These are phyloP conservation scores for human (Homo sapiens) DNA, from an alignment of 2,113 vertebrate genomes.

Conservation along the genomic window DNA sequence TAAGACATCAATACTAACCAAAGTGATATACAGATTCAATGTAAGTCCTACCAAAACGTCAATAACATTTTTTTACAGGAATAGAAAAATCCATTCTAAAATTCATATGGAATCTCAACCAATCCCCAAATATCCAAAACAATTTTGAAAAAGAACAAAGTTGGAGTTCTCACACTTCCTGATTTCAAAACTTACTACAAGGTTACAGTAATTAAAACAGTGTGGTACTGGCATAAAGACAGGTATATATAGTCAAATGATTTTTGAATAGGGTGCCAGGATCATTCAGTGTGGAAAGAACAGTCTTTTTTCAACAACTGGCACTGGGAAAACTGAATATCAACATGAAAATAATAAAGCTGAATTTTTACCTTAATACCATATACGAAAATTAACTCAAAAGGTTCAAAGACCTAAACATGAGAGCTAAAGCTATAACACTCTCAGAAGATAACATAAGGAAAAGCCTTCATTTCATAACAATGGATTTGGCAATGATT, in stretches of 20 bases:
- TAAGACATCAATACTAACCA: background rate
- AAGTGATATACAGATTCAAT: background rate
- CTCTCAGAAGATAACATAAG: conserved; percentile 9
- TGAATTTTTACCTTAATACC: conserved; percentile 16
- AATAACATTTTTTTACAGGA: conserved; percentile 13
- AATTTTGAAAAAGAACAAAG: conserved; percentile 35
- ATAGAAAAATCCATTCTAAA: conserved; percentile 51
- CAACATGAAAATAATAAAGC: background rate
- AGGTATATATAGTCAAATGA: conserved; percentile 19
- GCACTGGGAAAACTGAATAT: background rate
- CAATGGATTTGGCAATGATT: conserved; percentile 35
- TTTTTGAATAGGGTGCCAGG: background rate
- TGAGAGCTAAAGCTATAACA: conserved; percentile 18
- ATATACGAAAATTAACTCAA: conserved; percentile 36
- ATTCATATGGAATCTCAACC: conserved; percentile 7
- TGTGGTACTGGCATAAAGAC: background rate
- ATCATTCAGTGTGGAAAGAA: conserved; percentile 28
- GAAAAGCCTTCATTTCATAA: background rate
- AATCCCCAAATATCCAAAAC: background rate
- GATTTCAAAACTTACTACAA: conserved; percentile 49
- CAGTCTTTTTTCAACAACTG: conserved; percentile 23
- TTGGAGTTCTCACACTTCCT: background rate
- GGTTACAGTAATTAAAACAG: conserved; percentile 36
- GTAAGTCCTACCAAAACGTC: background rate
- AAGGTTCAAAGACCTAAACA: conserved; percentile 17